Evolutionary conservation across 2,888 invertebrate species (phyloP), one percentile per base, ranked within the genome.

Genomic region (Eilema sororculum): DNA sequence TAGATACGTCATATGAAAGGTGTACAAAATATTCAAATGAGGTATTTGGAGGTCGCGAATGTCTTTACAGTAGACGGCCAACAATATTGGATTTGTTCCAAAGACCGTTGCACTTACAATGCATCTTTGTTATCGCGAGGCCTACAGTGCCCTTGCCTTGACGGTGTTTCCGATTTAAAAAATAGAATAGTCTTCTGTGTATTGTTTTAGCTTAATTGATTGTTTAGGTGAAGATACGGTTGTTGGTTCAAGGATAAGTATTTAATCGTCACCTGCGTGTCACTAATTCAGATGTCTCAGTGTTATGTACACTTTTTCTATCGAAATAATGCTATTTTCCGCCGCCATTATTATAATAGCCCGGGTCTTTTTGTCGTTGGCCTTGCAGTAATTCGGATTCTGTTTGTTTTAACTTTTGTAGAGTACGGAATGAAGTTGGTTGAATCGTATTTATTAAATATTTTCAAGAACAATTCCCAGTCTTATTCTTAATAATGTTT

Each of bases 61-160:
- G 91, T 82, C 83, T 91, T 87, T 86, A 87, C 77, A 82, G 84
- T 85, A 86, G 82, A 82, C 83, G 77, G 76, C 84, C 90, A 89
- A 92, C 92, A 92, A 91, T 95, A 92, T 95, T 95, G 95, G 95
- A 95, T 93, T 92, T 86, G 93, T 93, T 95, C 95, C 95, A 95
- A 94, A 86, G 87, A 85, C 83, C 86, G 86, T 87, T 84, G 87
- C 83, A 83, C 81, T 81, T 88, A 95, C 95, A 95, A 95, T 95
- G 93, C 93, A 91, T 90, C 93, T 93, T 94, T 94, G 94, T 94
- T 93, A 90, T 86, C 86, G 82, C 89, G 89, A 91, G 93, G 91
- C 87, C 89, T 84, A 86, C 84, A 81, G 83, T 84, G 81, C 84
- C 86, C 87, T 88, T 84, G 90, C 92, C 93, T 94, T 92, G 90